Conservation (phyloP, 2,888 invertebrate species). For the Salpingus planirostris region DNA sequence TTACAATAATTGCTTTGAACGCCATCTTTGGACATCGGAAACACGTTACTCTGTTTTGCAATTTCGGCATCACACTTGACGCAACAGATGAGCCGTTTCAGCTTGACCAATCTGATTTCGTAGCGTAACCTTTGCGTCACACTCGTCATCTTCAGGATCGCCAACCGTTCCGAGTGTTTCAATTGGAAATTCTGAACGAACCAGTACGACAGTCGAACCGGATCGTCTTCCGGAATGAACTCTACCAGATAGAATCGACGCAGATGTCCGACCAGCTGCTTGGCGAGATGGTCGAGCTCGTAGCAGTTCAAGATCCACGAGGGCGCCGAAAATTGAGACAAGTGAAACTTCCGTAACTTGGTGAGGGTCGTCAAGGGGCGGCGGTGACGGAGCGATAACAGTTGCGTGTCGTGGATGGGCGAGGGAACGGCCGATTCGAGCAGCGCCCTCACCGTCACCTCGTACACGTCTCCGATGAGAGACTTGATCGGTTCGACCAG, state of each 20-base stretch:
- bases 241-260: slow-evolving; percentile 28
- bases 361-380: slow-evolving; percentile 26
- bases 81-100: slow-evolving; percentile 50
- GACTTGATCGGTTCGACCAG: slow-evolving; percentile 42
- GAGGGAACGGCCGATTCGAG: slow-evolving; percentile 56
- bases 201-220: slow-evolving; percentile 69
- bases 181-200: slow-evolving; percentile 68
- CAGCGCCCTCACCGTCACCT: slow-evolving; percentile 56
- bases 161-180: slow-evolving; percentile 52
- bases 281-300: slow-evolving; percentile 28
- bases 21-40: slow-evolving; percentile 75
- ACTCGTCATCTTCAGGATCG: slow-evolving; percentile 57
- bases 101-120: slow-evolving; percentile 45
- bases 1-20: slow-evolving; percentile 76
- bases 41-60: slow-evolving; percentile 58
- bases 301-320: slow-evolving; percentile 37
- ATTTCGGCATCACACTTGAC: slow-evolving; percentile 48
- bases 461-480: slow-evolving; percentile 37
- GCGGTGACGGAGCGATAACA: slow-evolving; percentile 42
- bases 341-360: slow-evolving; percentile 36
- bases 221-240: slow-evolving; percentile 57
- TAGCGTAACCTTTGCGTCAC: slow-evolving; percentile 57
- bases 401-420: slow-evolving; percentile 44
- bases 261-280: slow-evolving; percentile 28
- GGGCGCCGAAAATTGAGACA: slow-evolving; percentile 33